Base-by-base conservation (phyloP, 1,140 invertebrate species). In the Tetramorium alpestre region DNA sequence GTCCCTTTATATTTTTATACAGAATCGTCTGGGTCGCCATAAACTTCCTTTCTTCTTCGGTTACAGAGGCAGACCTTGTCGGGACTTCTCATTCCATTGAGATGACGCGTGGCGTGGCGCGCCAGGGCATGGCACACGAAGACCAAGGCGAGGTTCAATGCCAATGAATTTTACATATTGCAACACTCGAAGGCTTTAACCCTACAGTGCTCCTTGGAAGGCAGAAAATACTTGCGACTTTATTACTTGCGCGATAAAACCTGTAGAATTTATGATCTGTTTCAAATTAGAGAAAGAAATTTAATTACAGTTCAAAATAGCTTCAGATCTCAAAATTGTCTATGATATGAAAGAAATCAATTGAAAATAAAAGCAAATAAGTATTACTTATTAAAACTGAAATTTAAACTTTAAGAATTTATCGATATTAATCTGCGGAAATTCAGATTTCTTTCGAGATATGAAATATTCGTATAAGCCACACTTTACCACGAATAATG, bases 21-120 rank as follows among this genome's bases (percentile, higher is more conserved):
- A 22, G 47, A 44, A 56, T 28, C 64, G 51, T 67, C 33, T 33
- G 28, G 41, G n/a, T 28, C 44, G 33, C 25, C 7, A 38, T 38
- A 47, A 16, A 82, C 54, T 84, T 70, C 69, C 76, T 49, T 86
- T 82, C 41, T 69, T 60, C 54, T 58, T 72, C 77, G 67, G 70
- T 91, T 90, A 78, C 85, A 88, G 87, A 93, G 92, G 85, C 90
- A 72, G 91, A 91, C 90, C 91, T 93, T 88, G 91, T 64, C 90
- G 87, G 58, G 73, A 88, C 91, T 92, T 93, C 93, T 92, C 91
- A 93, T 93, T 93, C 93, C 91, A 89, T 49, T 78, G 58, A 88
- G 92, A 90, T 93, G 93, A 93, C 92, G 92, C 81, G 82, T 28
- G 11, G 47, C 25, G 54, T 38, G 54, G 69, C 69, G 51, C 58